Evolutionary conservation across 2,888 invertebrate genomes (phyloP).

Genomic region (Phalera bucephala): DNA sequence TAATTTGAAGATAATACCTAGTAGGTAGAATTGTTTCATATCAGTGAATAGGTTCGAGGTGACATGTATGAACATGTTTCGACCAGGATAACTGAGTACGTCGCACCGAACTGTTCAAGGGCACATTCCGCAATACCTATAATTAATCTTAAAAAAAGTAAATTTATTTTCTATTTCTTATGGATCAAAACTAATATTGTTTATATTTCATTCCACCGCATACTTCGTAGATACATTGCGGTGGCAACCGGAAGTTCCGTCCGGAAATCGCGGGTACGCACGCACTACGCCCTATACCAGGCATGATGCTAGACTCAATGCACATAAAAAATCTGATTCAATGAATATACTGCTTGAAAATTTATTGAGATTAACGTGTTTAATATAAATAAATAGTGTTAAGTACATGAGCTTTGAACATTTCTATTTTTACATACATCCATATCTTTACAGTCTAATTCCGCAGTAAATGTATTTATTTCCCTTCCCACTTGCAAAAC

Average conservation of each 20-base stretch:
- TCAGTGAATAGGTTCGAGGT: constrained; percentile 18
- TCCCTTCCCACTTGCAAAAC: constrained; percentile 66
- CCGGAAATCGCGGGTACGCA: constrained; percentile 42
- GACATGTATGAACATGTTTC: constrained; percentile 38
- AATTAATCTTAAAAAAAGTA: constrained; percentile 7
- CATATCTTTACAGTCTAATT: constrained; percentile 36
- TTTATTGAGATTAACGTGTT: too few relatives aligned
- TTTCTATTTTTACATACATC: constrained; percentile 2
- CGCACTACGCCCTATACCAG: constrained; percentile 18
- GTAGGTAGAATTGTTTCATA: neutral
- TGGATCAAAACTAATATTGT: neutral
- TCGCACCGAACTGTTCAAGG: constrained; percentile 28
- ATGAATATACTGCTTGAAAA: too few relatives aligned
- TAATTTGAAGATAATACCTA: too few relatives aligned
- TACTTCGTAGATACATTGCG: constrained; percentile 15
- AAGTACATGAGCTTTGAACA: neutral
- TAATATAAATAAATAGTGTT: constrained; percentile 10
- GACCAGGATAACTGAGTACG: constrained; percentile 31
- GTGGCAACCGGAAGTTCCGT: constrained; percentile 43
- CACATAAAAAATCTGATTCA: too few relatives aligned
- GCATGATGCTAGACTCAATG: constrained; percentile 37
- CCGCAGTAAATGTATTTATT: constrained; percentile 43
- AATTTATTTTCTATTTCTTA: neutral
- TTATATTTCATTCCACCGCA: too few relatives aligned
- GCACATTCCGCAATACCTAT: constrained; percentile 8